These are phyloP conservation scores for Helicolenus hilgendorfi DNA, from an alignment of 2,797 vertebrate species.

Conservation along the genomic window DNA sequence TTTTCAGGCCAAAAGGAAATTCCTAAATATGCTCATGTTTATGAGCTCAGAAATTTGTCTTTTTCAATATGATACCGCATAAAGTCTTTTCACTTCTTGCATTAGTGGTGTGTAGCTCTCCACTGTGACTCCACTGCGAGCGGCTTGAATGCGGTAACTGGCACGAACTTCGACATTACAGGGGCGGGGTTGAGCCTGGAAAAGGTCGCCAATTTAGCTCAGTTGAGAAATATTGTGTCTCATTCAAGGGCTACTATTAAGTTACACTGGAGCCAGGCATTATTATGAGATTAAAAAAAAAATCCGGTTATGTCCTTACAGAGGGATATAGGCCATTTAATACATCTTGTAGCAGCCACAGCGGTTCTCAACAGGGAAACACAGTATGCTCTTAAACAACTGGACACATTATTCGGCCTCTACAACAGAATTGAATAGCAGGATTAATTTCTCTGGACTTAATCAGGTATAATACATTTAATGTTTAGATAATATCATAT, in stretches of 20 bases:
- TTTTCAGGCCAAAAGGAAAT: conserved; percentile 56
- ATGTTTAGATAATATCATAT: not conserved
- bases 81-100: conserved; percentile 29
- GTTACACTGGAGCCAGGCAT: conserved; percentile 10
- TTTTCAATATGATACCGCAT: conserved; percentile 26
- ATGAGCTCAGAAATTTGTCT: conserved; percentile 38
- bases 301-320: not conserved
- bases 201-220: conserved; percentile 36
- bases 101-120: conserved; percentile 1
- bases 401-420: not conserved
- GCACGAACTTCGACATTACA: conserved; percentile 3
- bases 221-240: conserved; percentile 28
- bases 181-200: not conserved
- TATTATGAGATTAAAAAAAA: conserved; percentile 10
- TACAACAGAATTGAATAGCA: not conserved
- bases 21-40: conserved; percentile 46
- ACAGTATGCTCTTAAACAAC: not conserved
- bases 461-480: not conserved
- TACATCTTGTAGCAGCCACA: not conserved
- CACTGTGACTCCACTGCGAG: not conserved
- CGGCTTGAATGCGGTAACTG: conserved; percentile 16
- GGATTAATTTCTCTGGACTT: not conserved
- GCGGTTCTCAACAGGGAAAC: not conserved
- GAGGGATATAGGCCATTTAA: not conserved
- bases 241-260: conserved; percentile 7